These are phyloP conservation scores for Balanococcus diminutus DNA, from an alignment of 2,888 invertebrate species.

Conservation along the genomic window DNA sequence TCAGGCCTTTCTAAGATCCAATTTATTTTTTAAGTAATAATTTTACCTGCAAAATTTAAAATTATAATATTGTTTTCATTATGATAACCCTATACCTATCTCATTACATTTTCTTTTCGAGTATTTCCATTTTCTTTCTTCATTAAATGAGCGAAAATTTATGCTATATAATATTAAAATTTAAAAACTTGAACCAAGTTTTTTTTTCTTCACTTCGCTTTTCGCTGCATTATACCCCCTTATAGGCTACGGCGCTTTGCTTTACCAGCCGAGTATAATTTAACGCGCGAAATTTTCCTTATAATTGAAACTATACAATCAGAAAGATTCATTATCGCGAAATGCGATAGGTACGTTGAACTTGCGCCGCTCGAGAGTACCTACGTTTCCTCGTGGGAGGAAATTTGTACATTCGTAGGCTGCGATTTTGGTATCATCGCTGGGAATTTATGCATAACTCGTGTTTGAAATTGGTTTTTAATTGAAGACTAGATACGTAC, in stretches of 20 bases:
- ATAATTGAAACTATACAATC: slow-evolving; percentile 9
- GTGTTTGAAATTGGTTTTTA: too few relatives aligned
- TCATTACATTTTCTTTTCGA: slow-evolving; percentile 40
- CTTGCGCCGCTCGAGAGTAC: too few relatives aligned
- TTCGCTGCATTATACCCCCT: too few relatives aligned
- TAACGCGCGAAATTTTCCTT: neutral
- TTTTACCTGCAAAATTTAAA: slow-evolving; percentile 39
- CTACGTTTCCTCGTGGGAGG: too few relatives aligned
- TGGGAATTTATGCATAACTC: too few relatives aligned
- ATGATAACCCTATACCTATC: slow-evolving; percentile 41
- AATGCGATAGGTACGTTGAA: neutral
- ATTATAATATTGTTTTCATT: slow-evolving; percentile 44
- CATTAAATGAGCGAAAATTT: slow-evolving; percentile 19
- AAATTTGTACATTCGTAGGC: too few relatives aligned
- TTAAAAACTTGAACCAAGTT: slow-evolving; percentile 21
- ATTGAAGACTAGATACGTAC: too few relatives aligned
- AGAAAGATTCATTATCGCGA: neutral
- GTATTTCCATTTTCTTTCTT: slow-evolving; percentile 31
- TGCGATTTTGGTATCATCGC: too few relatives aligned
- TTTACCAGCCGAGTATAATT: neutral
- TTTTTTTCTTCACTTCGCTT: neutral
- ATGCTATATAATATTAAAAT: slow-evolving; percentile 27
- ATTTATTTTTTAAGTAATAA: slow-evolving; percentile 44
- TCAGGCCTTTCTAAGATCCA: slow-evolving; percentile 39
- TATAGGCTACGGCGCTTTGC: neutral